These are phyloP conservation scores for Metridium senile DNA, from an alignment of 92 coral and sea anemone species.

Conservation along the genomic window DNA sequence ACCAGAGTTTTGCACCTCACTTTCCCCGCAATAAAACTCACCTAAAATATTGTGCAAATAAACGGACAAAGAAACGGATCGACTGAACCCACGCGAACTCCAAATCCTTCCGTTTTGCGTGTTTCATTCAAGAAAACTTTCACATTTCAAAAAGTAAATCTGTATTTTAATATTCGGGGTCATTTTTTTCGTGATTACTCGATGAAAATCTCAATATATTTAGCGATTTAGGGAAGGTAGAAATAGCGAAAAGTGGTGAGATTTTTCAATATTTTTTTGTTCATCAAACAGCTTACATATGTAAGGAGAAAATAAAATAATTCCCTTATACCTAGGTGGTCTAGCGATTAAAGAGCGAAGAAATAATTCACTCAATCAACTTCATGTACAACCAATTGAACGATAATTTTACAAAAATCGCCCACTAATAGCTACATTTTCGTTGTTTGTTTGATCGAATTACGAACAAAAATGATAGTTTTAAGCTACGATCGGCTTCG, in stretches of 20 bases:
- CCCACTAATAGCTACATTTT: not conserved
- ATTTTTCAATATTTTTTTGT: not conserved
- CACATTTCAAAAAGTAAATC: not conserved
- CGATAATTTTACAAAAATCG: conserved; percentile 3
- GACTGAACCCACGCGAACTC: not conserved
- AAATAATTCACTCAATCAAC: conserved; percentile 11
- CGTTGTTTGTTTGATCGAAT: conserved; percentile 5
- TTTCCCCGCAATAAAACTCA: not conserved
- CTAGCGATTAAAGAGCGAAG: not conserved
- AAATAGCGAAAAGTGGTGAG: not conserved
- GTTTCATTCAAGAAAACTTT: not conserved
- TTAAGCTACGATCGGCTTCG: not conserved
- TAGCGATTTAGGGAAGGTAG: too few species aligned
- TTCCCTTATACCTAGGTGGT: not conserved
- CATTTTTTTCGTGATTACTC: not conserved
- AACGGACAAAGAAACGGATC: not conserved
- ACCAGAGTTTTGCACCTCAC: not conserved
- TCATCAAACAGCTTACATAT: not conserved
- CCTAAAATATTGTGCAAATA: not conserved
- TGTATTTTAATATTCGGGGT: not conserved
- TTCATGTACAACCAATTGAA: not conserved
- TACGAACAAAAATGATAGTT: not conserved
- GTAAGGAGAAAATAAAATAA: not conserved
- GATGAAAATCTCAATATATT: too few species aligned
- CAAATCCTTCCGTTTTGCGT: not conserved